Conservation (phyloP, 1,140 invertebrate genomes). For the Agraylea sexmaculata region DNA sequence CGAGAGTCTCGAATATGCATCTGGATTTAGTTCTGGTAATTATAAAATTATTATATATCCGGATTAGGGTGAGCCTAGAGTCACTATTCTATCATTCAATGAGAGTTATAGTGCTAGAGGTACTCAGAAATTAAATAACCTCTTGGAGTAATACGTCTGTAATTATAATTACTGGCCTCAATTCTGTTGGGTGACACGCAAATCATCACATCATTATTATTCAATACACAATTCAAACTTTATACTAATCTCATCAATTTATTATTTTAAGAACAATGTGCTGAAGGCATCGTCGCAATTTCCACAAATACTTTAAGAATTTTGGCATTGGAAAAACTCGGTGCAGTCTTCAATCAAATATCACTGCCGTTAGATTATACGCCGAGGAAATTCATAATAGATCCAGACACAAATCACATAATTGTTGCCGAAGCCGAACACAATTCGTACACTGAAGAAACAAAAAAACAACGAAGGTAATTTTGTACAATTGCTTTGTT, state of each 20-base stretch:
- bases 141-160: no score
- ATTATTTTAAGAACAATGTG: conserved; percentile 77
- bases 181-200: no score
- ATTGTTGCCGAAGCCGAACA: conserved; percentile 95
- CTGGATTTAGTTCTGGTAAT: conserved; percentile 80
- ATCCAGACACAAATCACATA: conserved; percentile 85
- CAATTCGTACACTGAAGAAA: conserved; percentile 95
- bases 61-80: conserved; percentile 18
- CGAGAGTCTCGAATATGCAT: conserved; percentile 94
- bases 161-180: no score
- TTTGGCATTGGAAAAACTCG: conserved; percentile 94
- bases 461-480: conserved; percentile 78
- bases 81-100: conserved; percentile 17
- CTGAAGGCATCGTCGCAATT: conserved; percentile 98
- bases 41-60: not conserved
- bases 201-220: no score
- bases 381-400: conserved; percentile 89
- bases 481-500: conserved; percentile 1
- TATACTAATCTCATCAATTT: conserved; percentile 1
- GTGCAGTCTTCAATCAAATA: conserved; percentile 96
- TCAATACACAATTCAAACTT: no score
- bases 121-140: conserved; percentile 17
- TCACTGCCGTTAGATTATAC: conserved; percentile 89
- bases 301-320: conserved; percentile 95
- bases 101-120: conserved; percentile 18